Evolutionary conservation across 2,797 vertebrate species (phyloP), one percentile per base, ranked within the genome.

Genomic region (Protosalanx chinensis): DNA sequence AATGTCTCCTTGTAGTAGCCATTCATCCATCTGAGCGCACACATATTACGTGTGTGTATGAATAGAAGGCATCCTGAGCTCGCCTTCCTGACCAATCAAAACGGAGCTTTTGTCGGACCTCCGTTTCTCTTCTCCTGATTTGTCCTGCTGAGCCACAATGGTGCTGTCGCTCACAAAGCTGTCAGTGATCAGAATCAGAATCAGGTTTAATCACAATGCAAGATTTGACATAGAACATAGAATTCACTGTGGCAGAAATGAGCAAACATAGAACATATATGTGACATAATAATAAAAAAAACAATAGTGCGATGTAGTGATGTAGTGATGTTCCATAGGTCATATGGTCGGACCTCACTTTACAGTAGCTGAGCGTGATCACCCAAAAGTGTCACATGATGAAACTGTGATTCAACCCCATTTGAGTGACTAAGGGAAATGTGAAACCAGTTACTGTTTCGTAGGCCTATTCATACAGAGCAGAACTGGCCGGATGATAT

Each of bases 41-140:
- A 16, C 67, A 61, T 29, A 64, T 63, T 76, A 35, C 51, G 56
- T 61, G 30, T 46, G n/a, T 29, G 53, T 56, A 13, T 37, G 16
- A 56, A 62, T 27, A 46, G n/a, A 53, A 65, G 62, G 33, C 68
- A 27, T 27, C 27, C 6, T 30, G 62, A 16, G 64, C 35, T 18
- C 23, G 32, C n/a, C 33, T n/a, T 27, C 27, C 72, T 60, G 60
- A 12, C 77, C 80, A 81, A 79, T 81, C n/a, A 73, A 46, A 76
- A 51, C 51, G 63, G 65, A 68, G 33, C 61, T 33, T 33, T 16
- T 8, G 18, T 33, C 16, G 61, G 49, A 46, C 63, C 72, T 51
- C 62, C 53, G 33, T 53, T n/a, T 16, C 32, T 3, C 29, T n/a
- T 33, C 16, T 60, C 58, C n/a, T 67, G 33, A 76, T 72, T 74